Base-by-base conservation (phyloP, 1,140 invertebrate species). In the Rhyzopertha dominica region DNA sequence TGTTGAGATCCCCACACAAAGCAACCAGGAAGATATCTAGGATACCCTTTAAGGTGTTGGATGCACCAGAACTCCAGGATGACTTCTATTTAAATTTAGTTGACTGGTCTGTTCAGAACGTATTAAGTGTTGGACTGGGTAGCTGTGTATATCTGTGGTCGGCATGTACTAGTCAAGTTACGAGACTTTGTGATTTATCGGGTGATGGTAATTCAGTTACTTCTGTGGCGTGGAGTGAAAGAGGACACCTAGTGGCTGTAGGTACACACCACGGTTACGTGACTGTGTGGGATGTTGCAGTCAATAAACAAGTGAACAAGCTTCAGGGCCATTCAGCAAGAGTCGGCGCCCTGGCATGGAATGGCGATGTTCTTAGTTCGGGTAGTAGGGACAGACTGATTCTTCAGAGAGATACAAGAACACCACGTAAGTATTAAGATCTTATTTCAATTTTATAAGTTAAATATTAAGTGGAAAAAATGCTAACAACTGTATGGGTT, bases 131-230 rank as follows among this genome's bases (percentile, higher is more conserved):
- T n/a, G 97, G 96, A 0, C 72, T 99, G 0, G 95, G 94, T 7
- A 94, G 90, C 51, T 98, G 95, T 69, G 97, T 99, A 2, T 99
- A 99, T 72, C 69, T 99, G 26, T 99, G 97, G 97, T 98, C 93
- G 58, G 96, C 96, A 0, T 97, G 93, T 63, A 99, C 95, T 48
- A 97, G 94, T 66, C 95, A 99, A 77, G 92, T 97, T 16, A 97
- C 95, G 5, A 77, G 95, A 60, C 70, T 99, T 5, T 99, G 97
- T 74, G 97, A 99, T 73, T 72, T 99, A 16, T 88, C 89, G 4
- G 78, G 79, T 32, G 94, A 98, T 67, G 83, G 82, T 5, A 98
- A 99, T 68, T 86, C 89, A 12, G 95, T 99, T 2, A 99, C 96
- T 0, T 98, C 95, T 1, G 97, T 99, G 8, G 91, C 96, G 9